These are phyloP conservation scores for Amia ocellicauda DNA, from an alignment of 2,113 vertebrate genomes.

Conservation along the genomic window DNA sequence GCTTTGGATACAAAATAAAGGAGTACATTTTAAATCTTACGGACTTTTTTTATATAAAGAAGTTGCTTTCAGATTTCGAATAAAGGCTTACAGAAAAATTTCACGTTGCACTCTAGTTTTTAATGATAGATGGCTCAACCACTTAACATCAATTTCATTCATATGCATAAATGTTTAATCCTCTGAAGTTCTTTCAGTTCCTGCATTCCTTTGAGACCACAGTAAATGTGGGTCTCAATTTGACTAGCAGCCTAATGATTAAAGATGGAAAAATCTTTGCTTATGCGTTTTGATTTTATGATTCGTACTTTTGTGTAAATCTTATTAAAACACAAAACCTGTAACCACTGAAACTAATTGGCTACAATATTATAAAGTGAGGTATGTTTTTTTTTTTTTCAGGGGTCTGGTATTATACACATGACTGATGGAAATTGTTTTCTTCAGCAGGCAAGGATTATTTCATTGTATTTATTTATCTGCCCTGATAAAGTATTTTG, in stretches of 20 bases:
- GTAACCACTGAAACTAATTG: conserved; percentile 73
- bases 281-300: conserved; percentile 67
- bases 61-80: neutral
- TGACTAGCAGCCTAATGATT: conserved; percentile 80
- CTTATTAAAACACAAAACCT: conserved; percentile 76
- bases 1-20: neutral
- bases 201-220: conserved; percentile 69
- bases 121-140: conserved; percentile 62
- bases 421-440: neutral
- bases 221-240: conserved; percentile 78
- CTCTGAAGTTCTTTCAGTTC: conserved; percentile 71
- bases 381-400: neutral
- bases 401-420: neutral
- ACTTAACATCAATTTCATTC: conserved; percentile 67
- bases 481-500: too few species aligned
- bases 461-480: too few species aligned
- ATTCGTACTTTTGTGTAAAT: conserved; percentile 71
- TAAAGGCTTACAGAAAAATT: conserved; percentile 1
- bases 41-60: neutral
- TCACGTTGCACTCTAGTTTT: conserved; percentile 47
- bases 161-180: conserved; percentile 75
- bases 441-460: neutral
- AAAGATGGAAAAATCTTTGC: conserved; percentile 53
- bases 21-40: neutral
- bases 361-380: conserved; percentile 49